phyloP scores from a whole-genome alignment of 2,113 vertebrate genomes.

The Eptesicus fuscus region DNA sequence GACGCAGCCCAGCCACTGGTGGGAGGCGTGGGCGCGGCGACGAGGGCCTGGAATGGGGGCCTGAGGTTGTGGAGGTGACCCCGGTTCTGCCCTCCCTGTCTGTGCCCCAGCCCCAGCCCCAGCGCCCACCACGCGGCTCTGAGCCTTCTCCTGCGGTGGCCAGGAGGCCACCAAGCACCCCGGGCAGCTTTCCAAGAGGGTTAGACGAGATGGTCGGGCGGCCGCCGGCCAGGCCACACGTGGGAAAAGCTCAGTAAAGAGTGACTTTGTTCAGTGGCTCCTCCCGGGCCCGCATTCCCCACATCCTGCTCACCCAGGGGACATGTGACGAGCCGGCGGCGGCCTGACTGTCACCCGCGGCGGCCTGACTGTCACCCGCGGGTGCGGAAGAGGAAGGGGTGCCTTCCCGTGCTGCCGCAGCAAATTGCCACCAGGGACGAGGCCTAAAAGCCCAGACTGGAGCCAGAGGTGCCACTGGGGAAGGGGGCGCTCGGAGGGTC shows the following conservation, averaged over 20 bases:
- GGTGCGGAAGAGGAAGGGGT: background rate
- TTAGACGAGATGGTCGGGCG: accelerated
- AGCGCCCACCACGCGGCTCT: accelerated
- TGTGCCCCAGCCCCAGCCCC: too few species aligned
- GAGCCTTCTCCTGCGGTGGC: background rate
- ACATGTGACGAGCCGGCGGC: background rate
- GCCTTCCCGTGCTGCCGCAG: background rate
- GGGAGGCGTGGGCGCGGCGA: accelerated
- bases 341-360: background rate
- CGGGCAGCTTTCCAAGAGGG: too few species aligned
- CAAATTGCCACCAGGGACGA: too few species aligned
- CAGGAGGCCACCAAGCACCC: background rate
- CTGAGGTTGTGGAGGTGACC: background rate
- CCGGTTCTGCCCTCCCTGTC: background rate
- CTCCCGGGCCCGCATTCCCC: background rate
- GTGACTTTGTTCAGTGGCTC: background rate
- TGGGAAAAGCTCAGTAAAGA: background rate
- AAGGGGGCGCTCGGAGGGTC: too few species aligned
- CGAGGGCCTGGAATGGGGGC: accelerated
- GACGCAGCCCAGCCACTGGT: background rate
- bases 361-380: background rate
- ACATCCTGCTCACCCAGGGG: background rate
- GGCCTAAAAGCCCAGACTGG: background rate
- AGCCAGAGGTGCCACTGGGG: too few species aligned
- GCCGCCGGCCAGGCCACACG: background rate